A percentile compares a stretch with the other conserved stretches of the same genome.
Evolutionary conservation across 2,113 vertebrate species (phyloP).

Genomic region (Centropus bengalensis): DNA sequence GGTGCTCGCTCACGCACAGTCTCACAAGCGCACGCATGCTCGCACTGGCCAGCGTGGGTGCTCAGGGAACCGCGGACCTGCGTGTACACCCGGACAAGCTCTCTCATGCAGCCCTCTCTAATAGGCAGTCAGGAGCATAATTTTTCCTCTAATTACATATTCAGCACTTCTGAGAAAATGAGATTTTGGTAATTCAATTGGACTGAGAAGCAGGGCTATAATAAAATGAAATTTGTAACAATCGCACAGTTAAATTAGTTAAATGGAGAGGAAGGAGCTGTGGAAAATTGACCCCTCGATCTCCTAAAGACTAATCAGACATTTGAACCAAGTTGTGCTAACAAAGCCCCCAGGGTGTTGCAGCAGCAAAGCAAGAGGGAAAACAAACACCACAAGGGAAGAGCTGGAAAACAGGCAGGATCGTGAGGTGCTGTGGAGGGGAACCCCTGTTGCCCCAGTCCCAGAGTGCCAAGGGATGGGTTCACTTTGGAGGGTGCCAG

Average conservation of each 20-base stretch:
- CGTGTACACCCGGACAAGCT: neutral
- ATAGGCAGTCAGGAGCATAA: constrained; percentile 80
- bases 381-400: rapidly evolving
- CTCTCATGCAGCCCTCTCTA: constrained; percentile 65
- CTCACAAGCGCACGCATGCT: neutral
- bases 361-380: neutral
- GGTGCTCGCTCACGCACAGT: neutral
- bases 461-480: neutral
- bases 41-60: rapidly evolving
- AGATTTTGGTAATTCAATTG: constrained; percentile 94
- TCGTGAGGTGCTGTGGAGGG: rapidly evolving
- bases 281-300: constrained; percentile 80
- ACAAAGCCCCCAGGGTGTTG: constrained; percentile 54
- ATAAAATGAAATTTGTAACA: constrained; percentile 89
- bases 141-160: constrained; percentile 88
- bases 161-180: constrained; percentile 93
- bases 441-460: rapidly evolving
- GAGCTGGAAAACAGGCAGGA: neutral
- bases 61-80: neutral
- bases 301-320: constrained; percentile 82
- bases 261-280: constrained; percentile 85
- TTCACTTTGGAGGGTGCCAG: neutral
- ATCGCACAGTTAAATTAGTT: constrained; percentile 85
- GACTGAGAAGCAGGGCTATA: constrained; percentile 86
- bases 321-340: constrained; percentile 73